Conservation (phyloP, 2,797 vertebrate genomes). For the Varecia variegata region DNA sequence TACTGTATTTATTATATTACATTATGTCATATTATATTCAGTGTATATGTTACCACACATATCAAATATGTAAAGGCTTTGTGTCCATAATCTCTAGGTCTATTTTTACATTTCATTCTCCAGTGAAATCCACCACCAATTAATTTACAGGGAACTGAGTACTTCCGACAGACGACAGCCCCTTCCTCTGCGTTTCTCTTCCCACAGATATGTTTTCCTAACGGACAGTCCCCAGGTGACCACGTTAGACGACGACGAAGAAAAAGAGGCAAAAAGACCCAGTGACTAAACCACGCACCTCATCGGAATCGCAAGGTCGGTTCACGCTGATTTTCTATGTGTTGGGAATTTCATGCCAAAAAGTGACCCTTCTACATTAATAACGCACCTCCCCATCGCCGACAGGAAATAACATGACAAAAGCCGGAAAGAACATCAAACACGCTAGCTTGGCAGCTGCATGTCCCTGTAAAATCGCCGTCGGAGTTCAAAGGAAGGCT, state of each 20-base stretch:
- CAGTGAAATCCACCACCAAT: not conserved
- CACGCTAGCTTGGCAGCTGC: constrained; percentile 82
- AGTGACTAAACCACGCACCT: accelerated
- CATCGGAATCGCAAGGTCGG: not conserved
- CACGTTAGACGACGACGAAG: too few species aligned
- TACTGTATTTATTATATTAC: not conserved
- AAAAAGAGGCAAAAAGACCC: not conserved
- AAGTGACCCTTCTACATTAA: constrained; percentile 82
- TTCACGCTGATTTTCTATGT: constrained; percentile 41
- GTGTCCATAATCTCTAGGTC: not conserved
- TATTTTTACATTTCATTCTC: not conserved
- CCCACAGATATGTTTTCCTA: constrained; percentile 70
- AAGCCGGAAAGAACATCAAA: constrained; percentile 90
- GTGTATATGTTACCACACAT: accelerated
- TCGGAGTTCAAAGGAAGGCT: constrained; percentile 87
- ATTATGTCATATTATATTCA: accelerated
- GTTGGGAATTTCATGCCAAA: constrained; percentile 66
- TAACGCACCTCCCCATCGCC: constrained; percentile 76
- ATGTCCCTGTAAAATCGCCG: constrained; percentile 79
- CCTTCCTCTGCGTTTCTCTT: constrained; percentile 54
- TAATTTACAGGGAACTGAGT: not conserved
- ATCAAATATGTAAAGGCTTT: not conserved
- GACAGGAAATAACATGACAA: constrained; percentile 87
- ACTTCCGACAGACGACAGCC: constrained; percentile 59
- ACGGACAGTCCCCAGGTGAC: constrained; percentile 62